These are phyloP conservation scores for Malacoctenus gilli DNA, from an alignment of 2,797 vertebrate species.

Conservation along the genomic window DNA sequence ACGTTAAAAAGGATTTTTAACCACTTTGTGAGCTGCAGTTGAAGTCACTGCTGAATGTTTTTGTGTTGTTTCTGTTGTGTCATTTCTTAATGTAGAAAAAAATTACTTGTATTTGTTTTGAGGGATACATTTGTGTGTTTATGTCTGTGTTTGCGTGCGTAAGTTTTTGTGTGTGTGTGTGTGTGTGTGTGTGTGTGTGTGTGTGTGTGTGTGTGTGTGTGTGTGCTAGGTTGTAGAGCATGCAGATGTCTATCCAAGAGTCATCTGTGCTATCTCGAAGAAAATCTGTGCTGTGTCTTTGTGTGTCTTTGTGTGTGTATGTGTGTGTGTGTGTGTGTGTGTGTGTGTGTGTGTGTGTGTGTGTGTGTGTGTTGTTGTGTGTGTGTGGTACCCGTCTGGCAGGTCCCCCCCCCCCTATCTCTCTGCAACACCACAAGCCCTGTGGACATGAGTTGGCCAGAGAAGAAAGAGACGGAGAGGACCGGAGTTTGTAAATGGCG, in stretches of 20 bases:
- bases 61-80: no score
- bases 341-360: conserved; percentile 7
- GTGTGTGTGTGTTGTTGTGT: conserved; percentile 31
- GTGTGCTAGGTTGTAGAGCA: conserved; percentile 8
- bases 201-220: conserved; percentile 20
- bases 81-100: no score
- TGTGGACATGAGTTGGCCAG: conserved; percentile 61
- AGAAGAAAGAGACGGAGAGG: conserved; percentile 56
- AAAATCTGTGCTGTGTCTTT: no score
- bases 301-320: conserved; percentile 10
- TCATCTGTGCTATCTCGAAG: no score
- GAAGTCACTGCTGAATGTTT: no score
- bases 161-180: conserved; percentile 39
- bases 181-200: conserved; percentile 12
- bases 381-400: conserved; percentile 55
- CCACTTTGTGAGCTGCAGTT: no score
- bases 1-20: no score
- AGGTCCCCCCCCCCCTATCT: conserved; percentile 48
- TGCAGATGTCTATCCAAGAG: no score
- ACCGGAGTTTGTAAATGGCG: conserved; percentile 54
- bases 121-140: no score
- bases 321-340: conserved; percentile 24
- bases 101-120: no score
- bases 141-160: conserved; percentile 18
- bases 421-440: conserved; percentile 56